Evolutionary conservation across 1,140 invertebrate species (phyloP), one percentile per base, ranked within the genome.

Genomic region (Heterodera carotae): DNA sequence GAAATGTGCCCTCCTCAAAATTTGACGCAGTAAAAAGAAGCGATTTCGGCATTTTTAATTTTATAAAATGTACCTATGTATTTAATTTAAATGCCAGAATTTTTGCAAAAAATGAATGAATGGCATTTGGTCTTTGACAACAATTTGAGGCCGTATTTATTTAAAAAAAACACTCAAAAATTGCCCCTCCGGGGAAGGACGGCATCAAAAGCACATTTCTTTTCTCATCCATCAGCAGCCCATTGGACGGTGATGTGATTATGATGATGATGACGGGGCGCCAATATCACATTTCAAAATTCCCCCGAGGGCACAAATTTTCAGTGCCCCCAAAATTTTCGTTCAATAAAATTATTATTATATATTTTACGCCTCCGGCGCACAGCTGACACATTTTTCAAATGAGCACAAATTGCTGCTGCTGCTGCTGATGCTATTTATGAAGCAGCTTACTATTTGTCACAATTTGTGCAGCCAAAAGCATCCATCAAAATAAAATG

Each of bases 51-150:
- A n/a, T n/a, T n/a, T n/a, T n/a, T n/a, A n/a, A 31, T 5, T 75
- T 1, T n/a, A 59, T 36, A 72, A 34, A 72, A 10, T 39, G 3
- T 53, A 59, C 22, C 34, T 31, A 75, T 64, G 22, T 75, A 64
- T 71, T 75, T 25, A 12, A 34, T 34, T 39, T 43, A 74, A 66
- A 68, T 10, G n/a, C n/a, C 18, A 10, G 33, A 39, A 12, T n/a
- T 73, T 60, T 34, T 31, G n/a, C n/a, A n/a, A 34, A 72, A 66
- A 72, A 25, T 8, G 66, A 64, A 75, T 64, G 62, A n/a, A 69
- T 69, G 68, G 27, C 12, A 36, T 69, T 69, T 69, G 68, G 62
- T 48, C 48, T 22, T 60, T 31, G 48, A 72, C 12, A 6, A 43
- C 12, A 43, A 43, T 43, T 43, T 43, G 39, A 12, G 6, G 39